Evolutionary conservation across 2,113 vertebrate species (phyloP), one percentile per base, ranked within the genome.

Genomic region (Hippocampus mohnikei): DNA sequence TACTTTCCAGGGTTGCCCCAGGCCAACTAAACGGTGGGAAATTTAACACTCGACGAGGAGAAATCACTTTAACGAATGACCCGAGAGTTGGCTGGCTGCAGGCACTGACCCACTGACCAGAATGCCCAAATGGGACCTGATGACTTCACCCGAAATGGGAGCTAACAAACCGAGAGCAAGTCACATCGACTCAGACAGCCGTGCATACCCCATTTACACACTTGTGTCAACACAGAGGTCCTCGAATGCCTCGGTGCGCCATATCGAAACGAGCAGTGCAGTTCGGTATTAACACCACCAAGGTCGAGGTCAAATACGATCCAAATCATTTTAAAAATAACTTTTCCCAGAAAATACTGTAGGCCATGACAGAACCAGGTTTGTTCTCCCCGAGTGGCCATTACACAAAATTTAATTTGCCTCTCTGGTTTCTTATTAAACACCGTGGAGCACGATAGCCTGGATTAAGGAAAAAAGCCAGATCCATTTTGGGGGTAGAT

Each of bases 81-180:
- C 69, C 70, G 27, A 68, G 73, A 83, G 75, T 61, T 64, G 67
- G 60, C 60, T 12, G 66, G 75, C 82, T 81, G 53, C 78, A 72
- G 84, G 85, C 75, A 7, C 66, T 76, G 79, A 78, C 85, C 78
- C 77, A 83, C 85, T 84, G 80, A 84, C 80, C 79, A 73, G 73
- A 78, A 85, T 80, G 77, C 52, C 33, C 66, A 78, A 85, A 81
- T 41, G 18, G 67, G 52, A 69, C 75, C 70, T 62, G 70, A 75
- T 71, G 71, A 78, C 82, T 71, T 67, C 69, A 73, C 72, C 72
- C 64, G 70, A 79, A 73, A 73, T 63, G 53, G 62, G 48, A 69
- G 58, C 79, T 74, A 59, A 56, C 48, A 53, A 48, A 72, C 42
- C 44, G 52, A 69, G 69, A 71, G 33, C 56, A 75, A 58, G 67